Evolutionary conservation across 2,888 invertebrate genomes (phyloP), one percentile per base, ranked within the genome.

Genomic region (Trachelus stipa): DNA sequence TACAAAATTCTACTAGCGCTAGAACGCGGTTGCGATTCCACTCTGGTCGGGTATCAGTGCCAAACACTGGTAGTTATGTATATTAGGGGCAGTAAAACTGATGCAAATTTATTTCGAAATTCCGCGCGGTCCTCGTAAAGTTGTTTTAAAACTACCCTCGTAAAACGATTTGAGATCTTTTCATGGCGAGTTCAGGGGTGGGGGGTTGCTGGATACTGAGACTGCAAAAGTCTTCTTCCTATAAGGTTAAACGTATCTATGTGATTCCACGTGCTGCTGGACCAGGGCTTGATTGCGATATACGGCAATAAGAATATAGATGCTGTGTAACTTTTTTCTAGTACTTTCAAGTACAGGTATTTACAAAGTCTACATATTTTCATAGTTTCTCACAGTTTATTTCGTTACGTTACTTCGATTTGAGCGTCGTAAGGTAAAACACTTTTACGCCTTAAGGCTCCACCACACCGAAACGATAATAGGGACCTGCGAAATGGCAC

Each of bases 91-190:
- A 84, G 89, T 90, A 89, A 90, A 90, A 87, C 87, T 87, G 86
- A 90, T 90, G 89, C 88, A 89, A 89, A 90, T 90, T 90, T 89
- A 90, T 89, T 90, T 90, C 82, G 84, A 89, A 90, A 90, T 90
- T 89, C 87, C 83, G 78, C 83, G 84, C 79, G 79, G 82, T 79
- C 79, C 87, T 86, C 87, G 87, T 87, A 88, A 89, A 90, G 83
- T 89, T 87, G 86, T 87, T 89, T 85, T 86, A 87, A 90, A 89
- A 88, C 85, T 87, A 86, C 84, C 84, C 88, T 90, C 90, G 87
- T 91, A 90, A 91, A 90, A 88, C 88, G 87, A 88, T 89, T 89
- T 85, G 84, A 87, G 86, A 85, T 85, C 85, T 87, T 85, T 84
- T 82, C 81, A 71, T 34, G 71, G 71, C 12, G 31, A 12, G 31